Evolutionary conservation across 1,140 invertebrate genomes (phyloP).

Genomic region (Drosophila elegans): DNA sequence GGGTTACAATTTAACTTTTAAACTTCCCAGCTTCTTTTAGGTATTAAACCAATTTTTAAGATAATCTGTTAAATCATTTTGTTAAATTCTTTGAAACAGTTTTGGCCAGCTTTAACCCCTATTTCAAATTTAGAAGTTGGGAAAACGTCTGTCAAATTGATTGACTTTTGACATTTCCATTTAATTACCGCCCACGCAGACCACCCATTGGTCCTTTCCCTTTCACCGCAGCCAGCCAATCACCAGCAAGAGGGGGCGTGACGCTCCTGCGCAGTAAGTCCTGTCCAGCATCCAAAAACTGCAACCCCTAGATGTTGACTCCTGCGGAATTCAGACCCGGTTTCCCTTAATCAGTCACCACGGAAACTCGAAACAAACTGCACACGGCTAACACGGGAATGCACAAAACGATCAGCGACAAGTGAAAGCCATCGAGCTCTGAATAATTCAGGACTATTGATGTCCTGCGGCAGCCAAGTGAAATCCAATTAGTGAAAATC

Average conservation of each 20-base stretch:
- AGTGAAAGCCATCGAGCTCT: constrained; percentile 59
- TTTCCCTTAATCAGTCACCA: constrained; percentile 53
- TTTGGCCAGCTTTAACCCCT: too few species aligned
- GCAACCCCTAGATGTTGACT: constrained; percentile 39
- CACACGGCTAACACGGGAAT: constrained; percentile 61
- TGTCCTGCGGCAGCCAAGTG: constrained; percentile 50
- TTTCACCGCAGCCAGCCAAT: constrained; percentile 40
- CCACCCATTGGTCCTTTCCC: constrained; percentile 39
- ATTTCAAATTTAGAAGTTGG: background rate
- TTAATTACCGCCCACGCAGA: constrained; percentile 20
- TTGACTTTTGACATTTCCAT: background rate
- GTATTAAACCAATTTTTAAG: too few species aligned
- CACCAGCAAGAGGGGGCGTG: constrained; percentile 36
- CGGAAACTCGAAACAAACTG: constrained; percentile 59
- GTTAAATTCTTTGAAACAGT: too few species aligned
- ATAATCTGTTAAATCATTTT: too few species aligned
- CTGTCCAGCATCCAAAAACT: constrained; percentile 49
- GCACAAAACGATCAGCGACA: constrained; percentile 45
- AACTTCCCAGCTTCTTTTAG: too few species aligned
- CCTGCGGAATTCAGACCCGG: constrained; percentile 6
- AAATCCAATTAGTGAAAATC: constrained; percentile 68
- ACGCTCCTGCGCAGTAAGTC: constrained; percentile 49
- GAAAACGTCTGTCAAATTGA: constrained; percentile 10
- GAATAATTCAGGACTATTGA: constrained; percentile 77
- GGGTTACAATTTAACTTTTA: too few species aligned